Evolutionary conservation across 2,113 vertebrate genomes (phyloP).

Genomic region (Phoenicopterus ruber): DNA sequence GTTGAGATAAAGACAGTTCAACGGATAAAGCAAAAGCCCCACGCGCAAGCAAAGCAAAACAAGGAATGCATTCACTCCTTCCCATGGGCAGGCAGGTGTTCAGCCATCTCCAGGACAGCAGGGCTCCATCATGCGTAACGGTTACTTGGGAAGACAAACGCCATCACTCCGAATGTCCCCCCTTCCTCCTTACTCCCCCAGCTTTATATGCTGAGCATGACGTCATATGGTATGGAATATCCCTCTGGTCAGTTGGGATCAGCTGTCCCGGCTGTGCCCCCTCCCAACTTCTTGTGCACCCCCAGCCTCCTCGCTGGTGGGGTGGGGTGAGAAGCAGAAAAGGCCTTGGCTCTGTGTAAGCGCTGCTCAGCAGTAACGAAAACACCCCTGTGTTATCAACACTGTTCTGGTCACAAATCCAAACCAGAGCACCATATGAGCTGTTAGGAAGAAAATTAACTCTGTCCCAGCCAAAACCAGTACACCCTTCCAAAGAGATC

Average conservation of each 20-base stretch:
- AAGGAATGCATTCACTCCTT: background rate
- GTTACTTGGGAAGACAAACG: background rate
- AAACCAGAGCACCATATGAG: background rate
- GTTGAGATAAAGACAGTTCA: background rate
- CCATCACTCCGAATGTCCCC: rapidly evolving
- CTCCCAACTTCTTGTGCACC: background rate
- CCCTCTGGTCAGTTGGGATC: background rate
- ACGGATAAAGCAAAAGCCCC: background rate
- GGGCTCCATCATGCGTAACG: rapidly evolving
- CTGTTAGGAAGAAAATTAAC: background rate
- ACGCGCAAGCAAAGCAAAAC: background rate
- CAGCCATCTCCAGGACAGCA: background rate
- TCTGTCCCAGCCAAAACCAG: rapidly evolving
- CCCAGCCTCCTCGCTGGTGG: background rate
- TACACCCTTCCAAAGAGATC: background rate
- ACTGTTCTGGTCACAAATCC: background rate
- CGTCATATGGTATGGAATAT: rapidly evolving
- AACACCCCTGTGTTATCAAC: background rate
- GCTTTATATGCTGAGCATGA: background rate
- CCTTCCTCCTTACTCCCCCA: background rate
- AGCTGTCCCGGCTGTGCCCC: background rate
- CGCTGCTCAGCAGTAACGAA: background rate
- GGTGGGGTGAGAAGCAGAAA: background rate
- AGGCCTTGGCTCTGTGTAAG: background rate
- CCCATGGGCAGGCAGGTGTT: background rate